Conservation (phyloP, 1,140 invertebrate genomes). For the Agrypnia vestita region DNA sequence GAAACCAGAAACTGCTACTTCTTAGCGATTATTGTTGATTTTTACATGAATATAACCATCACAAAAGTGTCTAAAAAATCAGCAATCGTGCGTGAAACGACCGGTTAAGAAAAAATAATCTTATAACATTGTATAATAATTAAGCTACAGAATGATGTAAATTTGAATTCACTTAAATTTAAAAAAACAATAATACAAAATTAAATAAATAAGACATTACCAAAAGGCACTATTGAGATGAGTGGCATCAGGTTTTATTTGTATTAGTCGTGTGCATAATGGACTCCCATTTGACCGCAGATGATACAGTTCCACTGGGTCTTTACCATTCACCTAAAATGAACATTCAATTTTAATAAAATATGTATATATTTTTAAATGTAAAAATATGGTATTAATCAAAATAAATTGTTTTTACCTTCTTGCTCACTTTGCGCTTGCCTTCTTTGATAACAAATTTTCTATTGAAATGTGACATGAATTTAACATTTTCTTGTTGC, state of each 20-base stretch:
- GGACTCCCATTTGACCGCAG: slow-evolving; percentile 95
- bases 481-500: slow-evolving; percentile 99
- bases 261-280: slow-evolving; percentile 94
- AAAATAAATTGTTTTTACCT: slow-evolving; percentile 63
- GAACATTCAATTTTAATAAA: slow-evolving; percentile 12
- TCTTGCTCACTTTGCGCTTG: slow-evolving; percentile 81
- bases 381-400: background rate
- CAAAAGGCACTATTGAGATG: slow-evolving; percentile 90
- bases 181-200: slow-evolving; percentile 46
- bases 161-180: too few species aligned
- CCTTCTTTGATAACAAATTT: slow-evolving; percentile 96
- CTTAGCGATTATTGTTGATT: too few species aligned
- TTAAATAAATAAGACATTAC: slow-evolving; percentile 68
- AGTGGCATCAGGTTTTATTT: slow-evolving; percentile 87
- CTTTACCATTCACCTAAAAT: slow-evolving; percentile 66
- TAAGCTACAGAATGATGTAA: too few species aligned
- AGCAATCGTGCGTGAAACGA: too few species aligned
- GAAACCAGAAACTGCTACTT: too few species aligned
- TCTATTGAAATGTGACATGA: slow-evolving; percentile 97
- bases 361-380: background rate
- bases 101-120: too few species aligned
- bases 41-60: too few species aligned
- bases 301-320: slow-evolving; percentile 94
- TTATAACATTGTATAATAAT: too few species aligned
- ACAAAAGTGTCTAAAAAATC: too few species aligned